Evolutionary conservation across 2,888 invertebrate genomes (phyloP), one percentile per base, ranked within the genome.

Genomic region (Noctua pronuba): DNA sequence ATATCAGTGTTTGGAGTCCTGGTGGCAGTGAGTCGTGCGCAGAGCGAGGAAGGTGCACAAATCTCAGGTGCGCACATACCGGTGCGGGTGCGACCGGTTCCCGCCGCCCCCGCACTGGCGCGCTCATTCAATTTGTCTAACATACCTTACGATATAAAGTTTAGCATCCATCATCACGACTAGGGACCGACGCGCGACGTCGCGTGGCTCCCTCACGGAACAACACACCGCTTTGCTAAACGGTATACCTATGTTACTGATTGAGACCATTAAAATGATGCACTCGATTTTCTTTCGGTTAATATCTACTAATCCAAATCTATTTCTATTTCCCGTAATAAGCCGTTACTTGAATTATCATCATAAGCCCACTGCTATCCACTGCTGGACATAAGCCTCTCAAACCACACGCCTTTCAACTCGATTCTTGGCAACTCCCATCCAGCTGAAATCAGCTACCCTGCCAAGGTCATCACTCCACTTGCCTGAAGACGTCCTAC

Each of bases 111-210:
- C 31, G 41, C 69, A 24, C 86, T 85, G 88, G 82, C 89, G 87
- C 89, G 88, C 90, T 92, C 93, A 89, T 91, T 92, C 93, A 92
- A 92, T 93, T 92, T 92, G 94, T 93, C 92, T 89, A 88, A 91
- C 89, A 90, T 84, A 73, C 75, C 75, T 68, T 64, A 52, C 75
- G 86, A 85, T 88, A 89, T 73, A 60, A 62, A 87, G 89, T 87
- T 74, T 77, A 89, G 88, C 91, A 86, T 89, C 90, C 88, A 90
- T 89, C 91, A 89, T 81, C 35, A 68, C 76, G 66, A 68, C 52
- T 68, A 35, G 28, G 44, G 18, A 13, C 24, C n/a, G n/a, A 1
- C 31, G n/a, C 41, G 4, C 41, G 21, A 13, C 44, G 49, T 16
- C 35, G 60, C 52, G 21, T 21, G n/a, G 16, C 11, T 16, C 16